phyloP scores from a whole-genome alignment of 2,888 invertebrate species.

The Cistogaster globosa region DNA sequence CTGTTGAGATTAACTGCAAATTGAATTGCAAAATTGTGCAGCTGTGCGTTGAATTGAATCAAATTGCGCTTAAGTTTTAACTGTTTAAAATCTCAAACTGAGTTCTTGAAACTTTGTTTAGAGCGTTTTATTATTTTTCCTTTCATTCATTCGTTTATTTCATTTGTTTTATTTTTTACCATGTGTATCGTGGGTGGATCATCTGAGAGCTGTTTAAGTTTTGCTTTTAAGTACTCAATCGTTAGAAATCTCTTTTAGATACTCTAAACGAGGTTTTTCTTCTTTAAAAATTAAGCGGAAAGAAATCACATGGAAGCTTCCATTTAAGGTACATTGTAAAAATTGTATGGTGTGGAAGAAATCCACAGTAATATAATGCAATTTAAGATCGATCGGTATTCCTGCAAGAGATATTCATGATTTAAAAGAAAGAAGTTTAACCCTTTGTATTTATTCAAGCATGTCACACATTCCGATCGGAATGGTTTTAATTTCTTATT shows the following conservation, averaged over 20 bases:
- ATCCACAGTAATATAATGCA: too few species aligned
- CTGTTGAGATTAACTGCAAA: slow-evolving; percentile 78
- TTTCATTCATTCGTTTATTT: slow-evolving; percentile 43
- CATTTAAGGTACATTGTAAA: too few species aligned
- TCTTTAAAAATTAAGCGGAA: too few species aligned
- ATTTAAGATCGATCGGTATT: too few species aligned
- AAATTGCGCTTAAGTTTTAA: slow-evolving; percentile 52
- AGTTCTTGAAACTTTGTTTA: slow-evolving; percentile 48
- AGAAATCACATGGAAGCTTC: too few species aligned
- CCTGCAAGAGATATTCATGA: too few species aligned
- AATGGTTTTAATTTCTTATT: too few species aligned
- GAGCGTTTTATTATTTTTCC: slow-evolving; percentile 29
- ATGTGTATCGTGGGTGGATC: slow-evolving; percentile 67
- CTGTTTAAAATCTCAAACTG: slow-evolving; percentile 52
- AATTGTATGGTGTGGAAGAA: too few species aligned
- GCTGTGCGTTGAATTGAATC: slow-evolving; percentile 74
- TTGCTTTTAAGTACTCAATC: slow-evolving; percentile 5
- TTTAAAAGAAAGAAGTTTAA: too few species aligned
- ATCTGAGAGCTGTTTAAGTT: slow-evolving; percentile 38
- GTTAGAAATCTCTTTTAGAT: slow-evolving; percentile 39
- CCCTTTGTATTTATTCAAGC: too few species aligned
- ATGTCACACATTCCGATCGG: too few species aligned
- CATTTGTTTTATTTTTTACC: background rate
- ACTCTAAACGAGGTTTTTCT: slow-evolving; percentile 2
- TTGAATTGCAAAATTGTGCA: slow-evolving; percentile 79